Evolutionary conservation across 2,113 vertebrate species (phyloP).

Genomic region (Alligator sinensis): DNA sequence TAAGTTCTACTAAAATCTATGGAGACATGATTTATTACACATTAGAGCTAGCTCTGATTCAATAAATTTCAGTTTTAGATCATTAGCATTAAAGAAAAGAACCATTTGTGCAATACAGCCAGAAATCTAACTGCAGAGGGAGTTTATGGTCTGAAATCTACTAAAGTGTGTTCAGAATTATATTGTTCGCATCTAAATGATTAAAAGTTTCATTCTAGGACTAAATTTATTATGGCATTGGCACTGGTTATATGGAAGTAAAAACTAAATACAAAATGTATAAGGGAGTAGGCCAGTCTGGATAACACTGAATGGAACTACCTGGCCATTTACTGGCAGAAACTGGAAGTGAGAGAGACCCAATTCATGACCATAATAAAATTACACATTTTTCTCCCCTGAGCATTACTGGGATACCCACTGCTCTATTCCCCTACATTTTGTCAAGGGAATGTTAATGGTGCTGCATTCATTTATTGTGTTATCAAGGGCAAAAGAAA

Average conservation of each 20-base stretch:
- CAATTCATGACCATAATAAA: background rate
- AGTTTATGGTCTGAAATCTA: background rate
- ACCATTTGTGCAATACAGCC: background rate
- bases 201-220: background rate
- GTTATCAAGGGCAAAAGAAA: background rate
- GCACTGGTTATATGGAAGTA: background rate
- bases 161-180: background rate
- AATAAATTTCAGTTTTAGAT: constrained; percentile 16
- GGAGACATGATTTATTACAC: constrained; percentile 9
- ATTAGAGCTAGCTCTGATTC: constrained; percentile 5
- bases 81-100: background rate
- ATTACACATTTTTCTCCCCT: background rate
- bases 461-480: background rate
- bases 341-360: background rate
- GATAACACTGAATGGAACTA: background rate
- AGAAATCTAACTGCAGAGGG: background rate
- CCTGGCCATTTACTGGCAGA: background rate
- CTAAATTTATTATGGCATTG: background rate
- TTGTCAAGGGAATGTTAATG: background rate
- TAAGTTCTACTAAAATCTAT: constrained; percentile 15
- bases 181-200: background rate
- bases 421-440: background rate
- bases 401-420: background rate
- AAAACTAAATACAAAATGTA: background rate
- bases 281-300: too few relatives aligned